A percentile compares a stretch with the other conserved stretches of the same genome.
Evolutionary conservation across 2,113 vertebrate genomes (phyloP).

Genomic region (Hippocampus zosterae): DNA sequence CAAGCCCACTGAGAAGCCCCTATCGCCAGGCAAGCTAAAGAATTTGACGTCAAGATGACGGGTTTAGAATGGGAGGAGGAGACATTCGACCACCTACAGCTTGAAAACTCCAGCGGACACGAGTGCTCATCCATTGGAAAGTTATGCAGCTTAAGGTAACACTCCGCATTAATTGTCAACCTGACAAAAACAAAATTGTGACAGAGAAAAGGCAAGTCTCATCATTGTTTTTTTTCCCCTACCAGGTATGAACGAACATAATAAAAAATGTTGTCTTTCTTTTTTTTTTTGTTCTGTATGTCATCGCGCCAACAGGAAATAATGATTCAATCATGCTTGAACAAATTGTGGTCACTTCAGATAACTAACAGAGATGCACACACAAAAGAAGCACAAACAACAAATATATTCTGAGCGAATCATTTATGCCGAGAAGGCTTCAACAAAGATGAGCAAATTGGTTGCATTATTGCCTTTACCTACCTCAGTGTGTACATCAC

Average conservation of each 20-base stretch:
- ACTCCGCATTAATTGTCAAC: conserved; percentile 98
- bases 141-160: conserved; percentile 98
- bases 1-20: conserved; percentile 29
- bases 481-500: conserved; percentile 95
- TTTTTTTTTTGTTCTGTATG: neutral
- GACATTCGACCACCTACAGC: conserved; percentile 83
- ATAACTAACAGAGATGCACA: conserved; percentile 50
- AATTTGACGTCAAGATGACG: conserved; percentile 56
- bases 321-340: conserved; percentile 21
- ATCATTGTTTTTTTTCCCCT: conserved; percentile 27
- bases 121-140: conserved; percentile 99
- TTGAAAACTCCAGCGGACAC: conserved; percentile 96
- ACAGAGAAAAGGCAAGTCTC: conserved; percentile 51
- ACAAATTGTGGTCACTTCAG: conserved; percentile 35
- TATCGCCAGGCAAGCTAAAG: conserved; percentile 34
- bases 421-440: neutral
- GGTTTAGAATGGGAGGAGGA: conserved; percentile 47
- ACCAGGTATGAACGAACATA: conserved; percentile 18
- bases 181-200: conserved; percentile 76
- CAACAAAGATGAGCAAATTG: neutral
- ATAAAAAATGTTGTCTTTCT: neutral
- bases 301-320: conserved; percentile 24
- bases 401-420: conserved; percentile 10
- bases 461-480: conserved; percentile 62
- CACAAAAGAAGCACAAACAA: conserved; percentile 56